Percentiles rank a stretch among this genome's conserved stretches.
Evolutionary conservation across 2,113 vertebrate genomes (phyloP).

Genomic region (Dicerorhinus sumatrensis): DNA sequence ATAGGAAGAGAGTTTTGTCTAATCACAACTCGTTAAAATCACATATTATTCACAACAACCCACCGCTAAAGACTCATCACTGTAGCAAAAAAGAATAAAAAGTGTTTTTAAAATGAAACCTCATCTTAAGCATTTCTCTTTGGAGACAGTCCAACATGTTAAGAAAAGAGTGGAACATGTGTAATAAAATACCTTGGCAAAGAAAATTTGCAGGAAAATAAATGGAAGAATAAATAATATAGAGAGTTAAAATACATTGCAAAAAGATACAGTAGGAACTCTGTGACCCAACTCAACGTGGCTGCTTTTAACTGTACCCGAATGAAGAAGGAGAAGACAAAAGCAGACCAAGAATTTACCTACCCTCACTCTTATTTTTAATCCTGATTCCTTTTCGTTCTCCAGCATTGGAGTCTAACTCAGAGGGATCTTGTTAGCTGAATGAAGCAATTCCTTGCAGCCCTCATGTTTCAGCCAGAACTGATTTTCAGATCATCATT

Average conservation of each 20-base stretch:
- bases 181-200: slow-evolving; percentile 76
- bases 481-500: neutral
- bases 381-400: neutral
- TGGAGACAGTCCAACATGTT: slow-evolving; percentile 58
- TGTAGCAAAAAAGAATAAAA: slow-evolving; percentile 69
- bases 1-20: slow-evolving; percentile 79
- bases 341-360: neutral
- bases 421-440: neutral
- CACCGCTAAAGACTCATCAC: slow-evolving; percentile 76
- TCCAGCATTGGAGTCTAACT: neutral
- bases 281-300: neutral
- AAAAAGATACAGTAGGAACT: neutral
- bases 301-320: neutral
- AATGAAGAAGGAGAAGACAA: neutral
- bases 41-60: slow-evolving; percentile 83
- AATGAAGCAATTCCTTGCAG: neutral
- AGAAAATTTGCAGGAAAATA: neutral
- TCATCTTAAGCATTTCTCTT: slow-evolving; percentile 69
- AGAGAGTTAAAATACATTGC: neutral
- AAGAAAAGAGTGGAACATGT: slow-evolving; percentile 53
- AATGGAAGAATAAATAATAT: neutral
- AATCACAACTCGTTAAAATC: slow-evolving; percentile 87
- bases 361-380: neutral
- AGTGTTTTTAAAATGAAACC: slow-evolving; percentile 72
- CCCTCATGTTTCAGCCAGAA: rapidly evolving